Evolutionary conservation across 2,113 vertebrate genomes (phyloP), one percentile per base, ranked within the genome.

Genomic region (cattle (Bos taurus)): DNA sequence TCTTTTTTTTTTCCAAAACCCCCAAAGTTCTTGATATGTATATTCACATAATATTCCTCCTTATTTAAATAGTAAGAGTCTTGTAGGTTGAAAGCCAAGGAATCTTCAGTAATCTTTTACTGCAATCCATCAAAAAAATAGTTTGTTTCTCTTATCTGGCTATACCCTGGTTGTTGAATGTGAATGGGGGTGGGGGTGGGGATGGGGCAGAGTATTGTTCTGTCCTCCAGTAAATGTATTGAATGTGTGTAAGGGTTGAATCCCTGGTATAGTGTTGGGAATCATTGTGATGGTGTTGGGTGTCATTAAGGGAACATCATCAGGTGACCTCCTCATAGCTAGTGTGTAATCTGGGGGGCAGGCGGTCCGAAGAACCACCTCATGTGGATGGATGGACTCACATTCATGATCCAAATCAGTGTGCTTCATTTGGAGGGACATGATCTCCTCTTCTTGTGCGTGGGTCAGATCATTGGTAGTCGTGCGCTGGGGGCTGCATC

Each of bases 111-210:
- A 98, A 98, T 98, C 98, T 98, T 98, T 98, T 99, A 99, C 99
- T 98, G 98, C 98, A 99, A 99, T 99, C 99, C 99, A 98, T 99
- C 99, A 99, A 99, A 99, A 99, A 99, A 99, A 99, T 98, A 99
- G 99, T 99, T 99, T 99, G 98, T 99, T 98, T 99, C 93, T 99
- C 98, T 99, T 98, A 98, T 99, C 98, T 99, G 99, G 99, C 99
- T 99, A 99, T 99, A 99, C 99, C 99, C 99, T 99, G 99, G 99
- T 99, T 99, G 99, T 99, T 99, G 99, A 99, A 98, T 99, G 99
- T 99, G 99, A 99, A 99, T 99, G 99, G 91, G 99, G 99, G 94
- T 99, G 99, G 52, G 99, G 99, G 96, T 99, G 99, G 88, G 99
- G 99, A 60, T 99, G 99, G 97, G 99, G 99, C 99, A 99, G 99